Conservation (phyloP, 2,797 vertebrate species). For the Lates japonicus region DNA sequence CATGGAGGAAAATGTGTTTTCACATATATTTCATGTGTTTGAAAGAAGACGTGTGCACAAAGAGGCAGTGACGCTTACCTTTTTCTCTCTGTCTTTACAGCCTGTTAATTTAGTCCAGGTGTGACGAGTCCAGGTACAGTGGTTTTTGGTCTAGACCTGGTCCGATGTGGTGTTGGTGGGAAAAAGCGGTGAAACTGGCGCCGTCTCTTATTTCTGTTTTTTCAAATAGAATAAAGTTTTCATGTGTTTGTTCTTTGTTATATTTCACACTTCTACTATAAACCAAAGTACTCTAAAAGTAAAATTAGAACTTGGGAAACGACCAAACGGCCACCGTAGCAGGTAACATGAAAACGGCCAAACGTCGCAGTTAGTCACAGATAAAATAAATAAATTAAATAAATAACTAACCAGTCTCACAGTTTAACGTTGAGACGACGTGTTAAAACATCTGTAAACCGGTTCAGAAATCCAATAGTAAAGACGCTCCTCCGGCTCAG, state of each 20-base stretch:
- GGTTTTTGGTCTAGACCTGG: not conserved
- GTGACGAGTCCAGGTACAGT: not conserved
- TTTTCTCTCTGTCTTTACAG: too few relatives aligned
- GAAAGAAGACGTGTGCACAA: too few relatives aligned
- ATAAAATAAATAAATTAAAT: too few relatives aligned
- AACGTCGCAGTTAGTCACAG: not conserved
- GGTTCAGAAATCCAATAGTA: not conserved
- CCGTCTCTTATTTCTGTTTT: too few relatives aligned
- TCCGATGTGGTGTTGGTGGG: not conserved
- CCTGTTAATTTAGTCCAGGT: not conserved
- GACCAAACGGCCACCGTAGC: not conserved
- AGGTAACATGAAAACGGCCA: too few relatives aligned
- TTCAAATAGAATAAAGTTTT: not conserved
- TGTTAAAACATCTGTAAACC: not conserved
- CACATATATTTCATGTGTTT: too few relatives aligned
- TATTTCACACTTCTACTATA: not conserved
- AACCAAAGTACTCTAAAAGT: not conserved
- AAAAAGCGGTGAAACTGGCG: not conserved
- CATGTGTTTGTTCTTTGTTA: not conserved
- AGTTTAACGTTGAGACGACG: not conserved
- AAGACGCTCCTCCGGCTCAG: rapidly evolving
- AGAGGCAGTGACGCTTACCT: too few relatives aligned
- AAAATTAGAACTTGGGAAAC: too few relatives aligned
- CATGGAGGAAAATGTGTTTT: too few relatives aligned
- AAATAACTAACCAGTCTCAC: rapidly evolving